Evolutionary conservation across 2,888 invertebrate species (phyloP), one percentile per base, ranked within the genome.

Genomic region (Caprella mutica): DNA sequence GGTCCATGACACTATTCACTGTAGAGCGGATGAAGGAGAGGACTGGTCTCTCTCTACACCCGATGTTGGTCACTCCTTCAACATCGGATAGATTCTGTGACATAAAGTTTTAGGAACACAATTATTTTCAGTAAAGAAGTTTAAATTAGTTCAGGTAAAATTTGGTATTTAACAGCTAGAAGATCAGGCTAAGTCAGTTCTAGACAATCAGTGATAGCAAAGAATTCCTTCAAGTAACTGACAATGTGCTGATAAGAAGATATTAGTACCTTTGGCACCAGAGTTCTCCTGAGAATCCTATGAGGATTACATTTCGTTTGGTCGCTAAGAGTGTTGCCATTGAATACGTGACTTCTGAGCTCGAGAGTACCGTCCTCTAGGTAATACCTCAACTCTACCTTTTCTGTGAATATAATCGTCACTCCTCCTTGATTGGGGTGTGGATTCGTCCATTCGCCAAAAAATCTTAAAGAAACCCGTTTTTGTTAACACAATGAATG

Each of bases 321-420:
- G n/a, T n/a, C n/a, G n/a, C n/a, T n/a, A n/a, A n/a, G n/a, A 14
- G 48, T 26, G 26, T 21, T 48, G 27, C n/a, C 12, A 14, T 48
- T 30, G 19, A 17, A n/a, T 1, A 27, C n/a, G 19, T 61, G 61
- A 29, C 57, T 44, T 8, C 61, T 44, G 17, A 61, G 46, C 38
- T 61, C 61, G 3, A 26, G 51, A 5, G 61, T 61, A 29, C 57
- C 52, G 27, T 61, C 61, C 27, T 61, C 61, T 6, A 61, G 42
- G 29, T 61, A 61, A 44, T 57, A 61, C 1, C 61, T 43, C 1
- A 61, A 38, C 26, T 61, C 61, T n/a, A 61, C 57, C 46, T 51
- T 57, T 24, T 61, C 61, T 3, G 54, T 50, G 17, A 61, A 33
- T 9, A 48, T 43, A 3, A 52, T 55, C 4, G 57, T 55, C 3